Evolutionary conservation across 1,140 invertebrate species (phyloP).

Genomic region (Globodera ellingtonae): DNA sequence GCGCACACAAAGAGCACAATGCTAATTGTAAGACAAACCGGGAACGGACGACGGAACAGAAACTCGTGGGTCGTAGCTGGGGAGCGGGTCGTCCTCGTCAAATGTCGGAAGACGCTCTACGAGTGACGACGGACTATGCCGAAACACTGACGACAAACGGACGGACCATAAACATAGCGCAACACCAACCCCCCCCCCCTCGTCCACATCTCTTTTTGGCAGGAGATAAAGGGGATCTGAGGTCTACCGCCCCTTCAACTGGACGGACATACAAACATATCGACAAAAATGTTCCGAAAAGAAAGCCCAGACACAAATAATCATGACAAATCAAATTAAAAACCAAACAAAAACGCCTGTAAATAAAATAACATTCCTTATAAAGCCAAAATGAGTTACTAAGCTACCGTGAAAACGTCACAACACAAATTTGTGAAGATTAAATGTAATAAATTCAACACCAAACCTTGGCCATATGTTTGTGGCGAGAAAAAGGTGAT

Average conservation of each 20-base stretch:
- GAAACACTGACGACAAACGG: conserved; percentile 28
- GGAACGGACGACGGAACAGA: conserved; percentile 19
- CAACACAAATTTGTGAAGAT: too few species aligned
- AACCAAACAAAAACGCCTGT: background rate
- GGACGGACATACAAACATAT: too few species aligned
- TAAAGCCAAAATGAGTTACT: too few species aligned
- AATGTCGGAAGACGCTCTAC: conserved; percentile 47
- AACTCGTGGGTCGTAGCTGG: conserved; percentile 46
- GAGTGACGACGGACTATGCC: conserved; percentile 13
- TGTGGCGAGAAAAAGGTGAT: conserved; percentile 45
- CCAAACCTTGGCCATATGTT: conserved; percentile 63
- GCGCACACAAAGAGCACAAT: background rate
- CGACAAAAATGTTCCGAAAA: too few species aligned
- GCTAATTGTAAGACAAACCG: conserved; percentile 16
- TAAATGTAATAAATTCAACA: background rate
- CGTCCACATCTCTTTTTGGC: conserved; percentile 21
- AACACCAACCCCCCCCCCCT: background rate
- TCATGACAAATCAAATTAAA: background rate
- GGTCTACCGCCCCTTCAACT: too few species aligned
- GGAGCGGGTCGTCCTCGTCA: conserved; percentile 58
- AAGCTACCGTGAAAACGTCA: too few species aligned
- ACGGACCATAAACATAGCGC: conserved; percentile 24
- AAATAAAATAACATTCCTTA: too few species aligned
- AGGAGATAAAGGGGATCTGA: conserved; percentile 1
- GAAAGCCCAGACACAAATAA: background rate